Conservation (phyloP, 2,797 vertebrate species). For the Bryconaethiops microstoma region DNA sequence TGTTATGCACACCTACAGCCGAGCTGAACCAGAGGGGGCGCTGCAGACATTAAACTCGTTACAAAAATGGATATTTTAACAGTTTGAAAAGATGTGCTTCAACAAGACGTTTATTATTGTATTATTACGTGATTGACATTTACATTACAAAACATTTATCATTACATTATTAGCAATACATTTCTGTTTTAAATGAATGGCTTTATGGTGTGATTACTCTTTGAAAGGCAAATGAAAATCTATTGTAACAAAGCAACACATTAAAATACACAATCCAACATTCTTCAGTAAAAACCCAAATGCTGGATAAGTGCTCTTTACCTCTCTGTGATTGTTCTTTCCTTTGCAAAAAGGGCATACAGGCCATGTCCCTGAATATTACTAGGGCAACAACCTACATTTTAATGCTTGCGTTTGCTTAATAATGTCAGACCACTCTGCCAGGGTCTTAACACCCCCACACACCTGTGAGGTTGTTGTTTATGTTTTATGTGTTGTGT, state of each 20-base stretch:
- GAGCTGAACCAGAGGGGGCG: too few species aligned
- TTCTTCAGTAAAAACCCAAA: not conserved
- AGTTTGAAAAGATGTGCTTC: too few species aligned
- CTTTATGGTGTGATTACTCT: too few species aligned
- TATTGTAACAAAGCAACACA: not conserved
- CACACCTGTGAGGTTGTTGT: conserved; percentile 58
- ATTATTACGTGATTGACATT: too few species aligned
- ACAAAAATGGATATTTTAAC: too few species aligned
- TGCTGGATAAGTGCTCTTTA: not conserved
- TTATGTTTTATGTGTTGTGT: conserved; percentile 61
- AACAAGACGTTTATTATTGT: too few species aligned
- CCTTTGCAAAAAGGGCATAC: not conserved
- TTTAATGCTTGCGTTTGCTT: conserved; percentile 7
- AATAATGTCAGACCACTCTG: conserved; percentile 51
- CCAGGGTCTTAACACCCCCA: conserved; percentile 61
- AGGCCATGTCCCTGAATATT: not conserved
- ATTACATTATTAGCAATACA: too few species aligned
- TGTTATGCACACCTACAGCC: too few species aligned
- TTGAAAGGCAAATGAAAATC: not conserved
- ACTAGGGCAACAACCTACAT: not conserved
- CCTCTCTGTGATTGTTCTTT: not conserved
- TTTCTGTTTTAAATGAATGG: too few species aligned
- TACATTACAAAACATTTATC: too few species aligned
- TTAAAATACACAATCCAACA: not conserved
- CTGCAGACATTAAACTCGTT: too few species aligned